These are phyloP conservation scores for Drosophila emarginata DNA, from an alignment of 2,888 invertebrate species.

Conservation along the genomic window DNA sequence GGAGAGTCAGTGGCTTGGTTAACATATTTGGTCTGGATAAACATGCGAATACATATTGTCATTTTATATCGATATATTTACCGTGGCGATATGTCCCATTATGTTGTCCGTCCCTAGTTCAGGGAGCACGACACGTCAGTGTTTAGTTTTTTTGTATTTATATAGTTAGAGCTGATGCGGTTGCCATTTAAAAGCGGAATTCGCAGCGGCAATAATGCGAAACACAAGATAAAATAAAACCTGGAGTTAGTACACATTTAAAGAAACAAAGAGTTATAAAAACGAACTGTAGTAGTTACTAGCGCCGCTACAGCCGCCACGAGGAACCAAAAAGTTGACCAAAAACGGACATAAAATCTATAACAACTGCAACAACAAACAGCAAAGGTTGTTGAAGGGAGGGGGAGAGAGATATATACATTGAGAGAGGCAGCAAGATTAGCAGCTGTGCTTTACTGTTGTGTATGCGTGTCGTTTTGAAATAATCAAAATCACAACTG, in stretches of 20 bases:
- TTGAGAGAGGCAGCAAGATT: conserved; percentile 46
- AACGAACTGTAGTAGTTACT: neutral
- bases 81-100: too few species aligned
- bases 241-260: neutral
- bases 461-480: conserved; percentile 46
- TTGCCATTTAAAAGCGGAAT: conserved; percentile 13
- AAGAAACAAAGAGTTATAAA: neutral
- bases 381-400: neutral
- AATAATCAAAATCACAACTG: conserved; percentile 40
- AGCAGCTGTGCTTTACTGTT: conserved; percentile 38
- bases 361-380: conserved; percentile 24
- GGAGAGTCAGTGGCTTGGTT: too few species aligned
- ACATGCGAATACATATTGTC: too few species aligned
- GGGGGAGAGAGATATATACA: neutral
- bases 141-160: conserved; percentile 63
- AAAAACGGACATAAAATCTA: conserved; percentile 46
- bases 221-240: conserved; percentile 28
- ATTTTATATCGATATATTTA: neutral
- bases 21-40: too few species aligned
- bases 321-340: conserved; percentile 30
- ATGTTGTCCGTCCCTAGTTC: too few species aligned
- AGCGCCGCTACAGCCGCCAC: neutral
- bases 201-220: conserved; percentile 33
- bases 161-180: conserved; percentile 7
- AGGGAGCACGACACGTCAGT: conserved; percentile 59